These are phyloP conservation scores for Pseudochirops corinnae DNA, from an alignment of 2,797 vertebrate genomes.

Conservation along the genomic window DNA sequence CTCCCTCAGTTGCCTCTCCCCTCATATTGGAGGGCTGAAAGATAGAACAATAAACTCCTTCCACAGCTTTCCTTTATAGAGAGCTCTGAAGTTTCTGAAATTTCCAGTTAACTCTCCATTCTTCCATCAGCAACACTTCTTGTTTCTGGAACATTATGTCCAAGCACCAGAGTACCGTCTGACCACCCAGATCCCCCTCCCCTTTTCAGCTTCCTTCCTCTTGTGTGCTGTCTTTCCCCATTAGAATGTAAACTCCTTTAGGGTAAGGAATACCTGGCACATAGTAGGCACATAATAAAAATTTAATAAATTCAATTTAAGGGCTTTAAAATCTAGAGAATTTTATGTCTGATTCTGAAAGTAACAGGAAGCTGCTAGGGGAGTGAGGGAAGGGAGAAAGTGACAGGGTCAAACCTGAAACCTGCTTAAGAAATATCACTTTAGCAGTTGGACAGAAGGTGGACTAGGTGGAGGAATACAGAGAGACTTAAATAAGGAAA, in stretches of 20 bases:
- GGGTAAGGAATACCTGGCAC: not conserved
- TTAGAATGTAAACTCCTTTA: not conserved
- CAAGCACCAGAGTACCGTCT: not conserved
- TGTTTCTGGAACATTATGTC: not conserved
- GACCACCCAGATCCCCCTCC: no score
- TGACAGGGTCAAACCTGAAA: not conserved
- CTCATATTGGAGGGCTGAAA: not conserved
- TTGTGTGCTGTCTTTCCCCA: not conserved
- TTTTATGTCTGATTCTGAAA: not conserved
- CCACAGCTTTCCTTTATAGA: not conserved
- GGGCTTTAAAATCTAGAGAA: not conserved
- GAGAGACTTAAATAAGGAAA: not conserved
- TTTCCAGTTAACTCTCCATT: not conserved
- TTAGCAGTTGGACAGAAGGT: not conserved
- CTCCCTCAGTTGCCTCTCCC: not conserved
- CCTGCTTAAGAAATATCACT: not conserved
- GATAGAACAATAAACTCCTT: not conserved
- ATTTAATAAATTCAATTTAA: not conserved
- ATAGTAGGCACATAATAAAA: not conserved
- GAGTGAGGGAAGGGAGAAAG: not conserved
- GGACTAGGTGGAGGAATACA: not conserved
- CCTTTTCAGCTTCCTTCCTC: not conserved
- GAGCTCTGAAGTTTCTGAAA: not conserved
- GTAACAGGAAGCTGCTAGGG: not conserved
- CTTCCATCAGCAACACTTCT: not conserved